Conservation (phyloP, 2,113 vertebrate genomes). For the Acrocephalus kingi region DNA sequence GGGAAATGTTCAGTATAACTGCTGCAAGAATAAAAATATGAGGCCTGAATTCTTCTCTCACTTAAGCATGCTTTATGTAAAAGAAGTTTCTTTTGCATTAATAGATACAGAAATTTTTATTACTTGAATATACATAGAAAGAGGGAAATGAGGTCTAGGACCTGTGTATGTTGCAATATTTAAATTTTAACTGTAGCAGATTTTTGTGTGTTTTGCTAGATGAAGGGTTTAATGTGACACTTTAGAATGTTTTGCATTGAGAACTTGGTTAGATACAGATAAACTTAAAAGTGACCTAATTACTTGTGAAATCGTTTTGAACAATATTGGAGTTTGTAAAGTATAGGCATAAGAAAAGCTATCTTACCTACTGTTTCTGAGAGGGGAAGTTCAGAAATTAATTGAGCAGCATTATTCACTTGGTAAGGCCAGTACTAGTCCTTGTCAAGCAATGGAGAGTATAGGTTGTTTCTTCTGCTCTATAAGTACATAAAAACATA, state of each 20-base stretch:
- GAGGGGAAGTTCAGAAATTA: not conserved
- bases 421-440: not conserved
- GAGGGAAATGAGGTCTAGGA: not conserved
- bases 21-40: not conserved
- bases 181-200: not conserved
- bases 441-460: not conserved
- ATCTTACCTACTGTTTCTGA: not conserved
- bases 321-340: not conserved
- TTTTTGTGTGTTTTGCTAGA: not conserved
- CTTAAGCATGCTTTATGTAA: not conserved
- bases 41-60: not conserved
- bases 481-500: not conserved
- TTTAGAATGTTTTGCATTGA: not conserved
- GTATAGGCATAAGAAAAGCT: not conserved
- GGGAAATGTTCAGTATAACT: not conserved
- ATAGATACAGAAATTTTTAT: not conserved
- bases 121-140: not conserved
- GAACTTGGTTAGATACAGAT: not conserved
- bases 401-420: not conserved
- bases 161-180: not conserved
- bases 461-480: not conserved
- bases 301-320: not conserved
- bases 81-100: not conserved
- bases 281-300: not conserved
- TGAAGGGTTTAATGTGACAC: not conserved